phyloP scores from a whole-genome alignment of 1,140 invertebrate genomes.

The Phortica variegata region DNA sequence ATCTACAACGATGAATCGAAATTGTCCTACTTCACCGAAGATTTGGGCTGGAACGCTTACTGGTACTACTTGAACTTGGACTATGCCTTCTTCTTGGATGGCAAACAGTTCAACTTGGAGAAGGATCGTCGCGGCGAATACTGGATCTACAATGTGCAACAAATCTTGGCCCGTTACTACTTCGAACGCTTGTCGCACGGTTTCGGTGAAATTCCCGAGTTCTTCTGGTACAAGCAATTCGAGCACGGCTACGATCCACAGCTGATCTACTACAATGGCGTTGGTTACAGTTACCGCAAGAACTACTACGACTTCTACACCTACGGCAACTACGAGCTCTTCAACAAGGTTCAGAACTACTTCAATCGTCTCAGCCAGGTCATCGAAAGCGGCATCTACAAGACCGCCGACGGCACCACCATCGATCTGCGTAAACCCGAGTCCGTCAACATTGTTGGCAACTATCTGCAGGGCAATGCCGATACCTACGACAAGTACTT shows the following conservation, averaged over 20 bases:
- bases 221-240: conserved; percentile 61
- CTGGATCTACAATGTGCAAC: conserved; percentile 65
- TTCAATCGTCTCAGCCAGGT: conserved; percentile 65
- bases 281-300: conserved; percentile 64
- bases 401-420: conserved; percentile 58
- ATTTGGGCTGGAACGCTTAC: conserved; percentile 69
- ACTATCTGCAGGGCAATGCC: conserved; percentile 67
- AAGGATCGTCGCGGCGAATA: conserved; percentile 65
- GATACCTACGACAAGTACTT: conserved; percentile 66
- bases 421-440: conserved; percentile 60
- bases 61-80: conserved; percentile 68
- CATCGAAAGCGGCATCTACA: conserved; percentile 64
- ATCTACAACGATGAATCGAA: conserved; percentile 63
- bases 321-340: conserved; percentile 41
- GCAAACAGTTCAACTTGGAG: conserved; percentile 57
- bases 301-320: conserved; percentile 44
- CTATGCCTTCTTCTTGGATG: conserved; percentile 65
- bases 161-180: conserved; percentile 67
- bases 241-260: conserved; percentile 68
- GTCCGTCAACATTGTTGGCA: conserved; percentile 65
- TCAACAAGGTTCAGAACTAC: conserved; percentile 51
- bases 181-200: conserved; percentile 69
- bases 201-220: conserved; percentile 62
- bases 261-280: conserved; percentile 66
- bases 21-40: conserved; percentile 73